Evolutionary conservation across 2,888 invertebrate genomes (phyloP).

Genomic region (Diploptera punctata): DNA sequence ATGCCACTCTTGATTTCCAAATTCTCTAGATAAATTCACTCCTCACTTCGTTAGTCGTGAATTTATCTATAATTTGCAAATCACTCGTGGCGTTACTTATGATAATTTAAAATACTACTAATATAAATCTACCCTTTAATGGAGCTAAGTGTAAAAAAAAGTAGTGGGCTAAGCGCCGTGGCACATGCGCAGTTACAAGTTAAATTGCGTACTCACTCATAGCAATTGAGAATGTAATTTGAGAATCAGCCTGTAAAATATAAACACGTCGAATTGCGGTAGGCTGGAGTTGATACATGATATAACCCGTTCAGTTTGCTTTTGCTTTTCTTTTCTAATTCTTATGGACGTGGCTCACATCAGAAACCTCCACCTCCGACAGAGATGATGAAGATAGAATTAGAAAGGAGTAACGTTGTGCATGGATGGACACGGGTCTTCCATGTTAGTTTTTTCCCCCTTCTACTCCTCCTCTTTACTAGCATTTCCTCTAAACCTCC

Average conservation of each 20-base stretch:
- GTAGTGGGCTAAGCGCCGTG: no score
- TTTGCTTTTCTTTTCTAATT: conserved; percentile 20
- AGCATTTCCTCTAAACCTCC: background rate
- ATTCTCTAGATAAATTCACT: no score
- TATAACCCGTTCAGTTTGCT: conserved; percentile 4
- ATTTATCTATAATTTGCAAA: no score
- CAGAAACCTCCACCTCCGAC: conserved; percentile 2
- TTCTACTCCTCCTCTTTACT: background rate
- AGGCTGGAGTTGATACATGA: background rate
- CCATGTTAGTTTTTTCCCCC: conserved; percentile 3
- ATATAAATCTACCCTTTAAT: no score
- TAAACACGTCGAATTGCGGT: background rate
- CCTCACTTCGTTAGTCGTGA: no score
- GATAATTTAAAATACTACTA: no score
- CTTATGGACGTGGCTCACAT: background rate
- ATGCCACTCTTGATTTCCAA: no score
- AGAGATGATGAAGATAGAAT: conserved; percentile 3
- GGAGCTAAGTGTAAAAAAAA: no score
- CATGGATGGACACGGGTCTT: conserved; percentile 14
- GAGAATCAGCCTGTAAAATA: background rate
- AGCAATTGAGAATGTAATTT: no score
- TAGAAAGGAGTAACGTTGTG: conserved; percentile 6
- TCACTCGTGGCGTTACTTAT: no score
- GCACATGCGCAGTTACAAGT: no score
- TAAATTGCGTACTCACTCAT: no score